Conservation (phyloP, 2,797 vertebrate species). For the Ctenopoma multispine region DNA sequence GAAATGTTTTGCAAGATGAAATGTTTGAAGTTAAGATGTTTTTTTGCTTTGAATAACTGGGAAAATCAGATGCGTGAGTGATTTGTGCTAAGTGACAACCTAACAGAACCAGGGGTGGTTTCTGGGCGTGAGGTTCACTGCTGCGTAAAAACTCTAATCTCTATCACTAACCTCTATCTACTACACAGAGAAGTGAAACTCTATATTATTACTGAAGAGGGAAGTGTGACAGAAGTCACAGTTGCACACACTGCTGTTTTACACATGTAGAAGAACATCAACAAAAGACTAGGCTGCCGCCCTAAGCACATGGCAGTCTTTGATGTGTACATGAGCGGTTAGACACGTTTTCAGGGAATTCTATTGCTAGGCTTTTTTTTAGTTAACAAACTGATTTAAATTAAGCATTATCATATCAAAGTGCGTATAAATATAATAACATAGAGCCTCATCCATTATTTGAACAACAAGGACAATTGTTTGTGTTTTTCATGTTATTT, state of each 20-base stretch:
- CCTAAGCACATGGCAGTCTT: neutral
- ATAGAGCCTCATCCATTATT: no score
- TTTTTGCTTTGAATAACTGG: neutral
- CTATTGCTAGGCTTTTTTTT: neutral
- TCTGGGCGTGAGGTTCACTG: conserved; percentile 2
- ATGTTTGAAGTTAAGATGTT: neutral
- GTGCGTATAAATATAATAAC: no score
- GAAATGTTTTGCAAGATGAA: neutral
- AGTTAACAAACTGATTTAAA: neutral
- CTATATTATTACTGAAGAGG: conserved; percentile 56
- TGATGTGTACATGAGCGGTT: neutral
- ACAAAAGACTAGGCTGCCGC: conserved; percentile 17
- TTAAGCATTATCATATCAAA: no score
- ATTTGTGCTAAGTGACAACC: neutral
- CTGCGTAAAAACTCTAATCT: conserved; percentile 23
- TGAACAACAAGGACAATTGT: no score
- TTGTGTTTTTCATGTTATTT: no score
- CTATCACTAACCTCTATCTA: conserved; percentile 25
- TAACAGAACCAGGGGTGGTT: neutral
- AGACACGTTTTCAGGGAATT: neutral
- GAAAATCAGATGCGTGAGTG: neutral
- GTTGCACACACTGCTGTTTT: conserved; percentile 35
- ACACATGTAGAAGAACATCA: conserved; percentile 12
- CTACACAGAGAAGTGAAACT: conserved; percentile 72
- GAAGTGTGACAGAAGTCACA: conserved; percentile 57